Percentiles rank a stretch among this genome's conserved stretches.
These are phyloP conservation scores for Lordiphosa collinella DNA, from an alignment of 1,140 invertebrate genomes.

Conservation along the genomic window DNA sequence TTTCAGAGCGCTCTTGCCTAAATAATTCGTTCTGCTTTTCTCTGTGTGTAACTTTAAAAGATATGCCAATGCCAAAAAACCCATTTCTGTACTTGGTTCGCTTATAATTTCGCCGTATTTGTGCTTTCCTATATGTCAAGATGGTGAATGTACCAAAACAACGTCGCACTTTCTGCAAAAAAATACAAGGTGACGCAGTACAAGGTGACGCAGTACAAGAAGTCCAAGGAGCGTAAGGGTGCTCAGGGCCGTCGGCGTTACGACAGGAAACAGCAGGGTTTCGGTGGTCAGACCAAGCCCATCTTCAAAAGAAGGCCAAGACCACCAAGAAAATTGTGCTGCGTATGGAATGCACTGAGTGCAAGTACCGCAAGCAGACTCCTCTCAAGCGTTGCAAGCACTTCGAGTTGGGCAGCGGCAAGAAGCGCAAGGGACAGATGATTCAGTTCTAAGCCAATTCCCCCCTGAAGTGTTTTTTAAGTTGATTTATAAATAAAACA, in stretches of 20 bases:
- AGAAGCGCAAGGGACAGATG: slow-evolving; percentile 99
- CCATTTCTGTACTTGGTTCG: too few species aligned
- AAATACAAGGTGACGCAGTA: slow-evolving; percentile 99
- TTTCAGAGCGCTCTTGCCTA: too few species aligned
- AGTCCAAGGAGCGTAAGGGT: slow-evolving; percentile 96
- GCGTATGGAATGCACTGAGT: slow-evolving; percentile 99
- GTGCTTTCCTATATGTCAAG: slow-evolving; percentile 43
- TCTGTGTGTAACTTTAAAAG: too few species aligned
- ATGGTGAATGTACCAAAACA: slow-evolving; percentile 97
- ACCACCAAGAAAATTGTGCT: slow-evolving; percentile 99
- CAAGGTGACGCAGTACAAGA: slow-evolving; percentile 99
- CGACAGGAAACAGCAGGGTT: slow-evolving; percentile 99
- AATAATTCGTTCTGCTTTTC: too few species aligned
- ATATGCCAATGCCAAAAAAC: too few species aligned
- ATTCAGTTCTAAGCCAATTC: slow-evolving; percentile 92
- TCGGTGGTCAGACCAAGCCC: slow-evolving; percentile 99
- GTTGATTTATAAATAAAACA: slow-evolving; percentile 73
- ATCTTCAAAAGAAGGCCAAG: slow-evolving; percentile 99
- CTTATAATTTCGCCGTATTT: too few species aligned
- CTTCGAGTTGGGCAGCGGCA: slow-evolving; percentile 99
- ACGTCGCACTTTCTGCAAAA: slow-evolving; percentile 97
- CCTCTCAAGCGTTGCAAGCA: slow-evolving; percentile 99
- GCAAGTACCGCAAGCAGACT: slow-evolving; percentile 98
- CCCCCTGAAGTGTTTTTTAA: slow-evolving; percentile 68
- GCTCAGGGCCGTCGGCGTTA: slow-evolving; percentile 97